Evolutionary conservation across 2,113 vertebrate species (phyloP), one percentile per base, ranked within the genome.

Genomic region (Ictalurus punctatus): DNA sequence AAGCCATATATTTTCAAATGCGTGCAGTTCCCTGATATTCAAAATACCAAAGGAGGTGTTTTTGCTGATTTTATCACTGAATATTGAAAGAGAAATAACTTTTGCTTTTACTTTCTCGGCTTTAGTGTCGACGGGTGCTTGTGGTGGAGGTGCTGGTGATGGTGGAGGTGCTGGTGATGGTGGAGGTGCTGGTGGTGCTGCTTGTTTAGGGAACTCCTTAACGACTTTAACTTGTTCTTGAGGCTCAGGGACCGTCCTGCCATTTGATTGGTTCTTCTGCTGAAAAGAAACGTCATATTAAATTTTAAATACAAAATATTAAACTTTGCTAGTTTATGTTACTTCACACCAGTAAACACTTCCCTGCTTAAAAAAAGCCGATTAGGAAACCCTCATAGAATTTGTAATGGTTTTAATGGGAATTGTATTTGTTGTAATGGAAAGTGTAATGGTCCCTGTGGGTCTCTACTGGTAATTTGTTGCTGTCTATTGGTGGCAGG

Each of bases 261-360:
- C 98, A 88, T 99, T 99, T 76, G 97, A 96, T 93, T 98, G 96
- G 86, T 90, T 85, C 85, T 94, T 95, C 94, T 95, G 90, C 2
- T 37, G 61, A 44, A 48, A 0, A 23, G 40, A 91, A 48, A 90
- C 1, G 88, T 44, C 87, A 23, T 37, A 21, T 61, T 40, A 8
- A n/a, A n/a, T 2, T 30, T 78, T 1, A 34, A 34, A 58, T 9
- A 25, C 30, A 61, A 25, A 63, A 63, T 16, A 1, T 10, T 10
- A 34, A 30, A 34, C 10, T 7, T 81, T 81, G 13, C 2, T 3
- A 54, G 54, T 34, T 34, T 34, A 16, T 54, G 14, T 10, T 58
- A 21, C 3, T 19, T 56, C 2, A 56, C 14, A 81, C 27, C 14
- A 7, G 12, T 12, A 48, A 44, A 78, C 21, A 78, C 37, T 48